Evolutionary conservation across 2,888 invertebrate genomes (phyloP).

Genomic region (Elmis aenea): DNA sequence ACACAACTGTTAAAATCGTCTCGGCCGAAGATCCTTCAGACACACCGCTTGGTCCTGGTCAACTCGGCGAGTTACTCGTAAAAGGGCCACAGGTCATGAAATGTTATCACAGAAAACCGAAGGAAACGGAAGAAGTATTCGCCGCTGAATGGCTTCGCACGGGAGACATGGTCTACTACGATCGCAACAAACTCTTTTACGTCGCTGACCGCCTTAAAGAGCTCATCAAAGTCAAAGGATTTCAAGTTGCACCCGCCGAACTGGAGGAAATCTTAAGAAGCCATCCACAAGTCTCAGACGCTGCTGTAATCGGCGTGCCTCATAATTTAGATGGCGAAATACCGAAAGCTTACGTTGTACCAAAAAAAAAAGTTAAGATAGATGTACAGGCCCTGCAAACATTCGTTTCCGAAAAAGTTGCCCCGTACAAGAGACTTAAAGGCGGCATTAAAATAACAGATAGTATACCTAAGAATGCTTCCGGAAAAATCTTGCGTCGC

Average conservation of each 20-base stretch:
- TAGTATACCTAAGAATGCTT: slow-evolving; percentile 67
- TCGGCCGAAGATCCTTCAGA: slow-evolving; percentile 35
- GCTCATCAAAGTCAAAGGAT: slow-evolving; percentile 70
- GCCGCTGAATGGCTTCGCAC: slow-evolving; percentile 70
- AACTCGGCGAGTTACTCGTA: slow-evolving; percentile 66
- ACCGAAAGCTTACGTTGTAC: slow-evolving; percentile 67
- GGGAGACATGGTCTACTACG: slow-evolving; percentile 57
- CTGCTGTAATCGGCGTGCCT: slow-evolving; percentile 73
- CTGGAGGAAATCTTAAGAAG: slow-evolving; percentile 66
- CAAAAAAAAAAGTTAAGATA: slow-evolving; percentile 45
- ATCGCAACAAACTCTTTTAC: slow-evolving; percentile 60
- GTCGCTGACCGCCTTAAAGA: slow-evolving; percentile 77
- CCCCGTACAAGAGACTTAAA: slow-evolving; percentile 66
- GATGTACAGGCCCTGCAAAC: slow-evolving; percentile 53
- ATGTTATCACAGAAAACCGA: slow-evolving; percentile 69
- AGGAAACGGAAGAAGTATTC: slow-evolving; percentile 66
- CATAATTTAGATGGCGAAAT: slow-evolving; percentile 64
- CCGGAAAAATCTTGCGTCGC: slow-evolving; percentile 76
- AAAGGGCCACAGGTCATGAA: slow-evolving; percentile 77
- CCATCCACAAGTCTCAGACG: slow-evolving; percentile 69
- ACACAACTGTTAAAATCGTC: slow-evolving; percentile 60
- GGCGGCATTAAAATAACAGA: slow-evolving; percentile 65
- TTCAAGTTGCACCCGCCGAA: slow-evolving; percentile 81
- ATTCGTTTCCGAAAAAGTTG: slow-evolving; percentile 61
- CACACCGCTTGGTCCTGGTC: slow-evolving; percentile 23